Percentiles rank a stretch among this genome's conserved stretches.
Conservation (phyloP, 37 sponge, comb jelly and placozoan genomes). For the Bolinopsis microptera region DNA sequence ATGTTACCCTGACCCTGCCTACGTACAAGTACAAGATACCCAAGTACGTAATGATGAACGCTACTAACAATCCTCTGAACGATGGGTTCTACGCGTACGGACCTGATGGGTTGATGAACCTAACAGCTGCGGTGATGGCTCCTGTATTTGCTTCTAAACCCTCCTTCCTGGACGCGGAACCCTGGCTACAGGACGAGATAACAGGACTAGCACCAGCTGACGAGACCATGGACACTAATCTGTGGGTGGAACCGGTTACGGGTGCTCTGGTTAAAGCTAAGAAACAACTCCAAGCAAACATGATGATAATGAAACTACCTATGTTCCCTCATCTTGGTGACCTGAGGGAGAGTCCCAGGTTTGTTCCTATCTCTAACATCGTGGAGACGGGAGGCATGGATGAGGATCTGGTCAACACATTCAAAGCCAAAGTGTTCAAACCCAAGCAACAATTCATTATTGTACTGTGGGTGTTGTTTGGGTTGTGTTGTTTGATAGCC, state of each 20-base stretch:
- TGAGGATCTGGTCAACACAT: neutral
- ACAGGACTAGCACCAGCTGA: neutral
- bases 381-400: constrained; percentile 24
- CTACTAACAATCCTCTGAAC: constrained; percentile 71
- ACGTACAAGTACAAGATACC: constrained; percentile 54
- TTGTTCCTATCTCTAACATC: neutral
- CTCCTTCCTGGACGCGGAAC: constrained; percentile 86
- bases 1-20: neutral
- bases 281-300: constrained; percentile 38
- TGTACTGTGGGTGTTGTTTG: constrained; percentile 7
- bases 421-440: constrained; percentile 16
- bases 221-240: constrained; percentile 25
- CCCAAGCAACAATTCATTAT: neutral
- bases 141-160: constrained; percentile 90
- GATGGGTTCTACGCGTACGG: constrained; percentile 72
- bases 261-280: constrained; percentile 18
- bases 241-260: constrained; percentile 22
- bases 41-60: constrained; percentile 57
- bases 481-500: neutral
- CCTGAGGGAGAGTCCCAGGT: neutral
- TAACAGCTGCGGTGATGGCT: constrained; percentile 69
- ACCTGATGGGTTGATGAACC: constrained; percentile 80
- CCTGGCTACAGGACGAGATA: constrained; percentile 12
- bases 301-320: neutral
- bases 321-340: neutral